A percentile compares a stretch with the other conserved stretches of the same genome.
Evolutionary conservation across 1,140 invertebrate genomes (phyloP).

Genomic region (Pteromalus puparum): DNA sequence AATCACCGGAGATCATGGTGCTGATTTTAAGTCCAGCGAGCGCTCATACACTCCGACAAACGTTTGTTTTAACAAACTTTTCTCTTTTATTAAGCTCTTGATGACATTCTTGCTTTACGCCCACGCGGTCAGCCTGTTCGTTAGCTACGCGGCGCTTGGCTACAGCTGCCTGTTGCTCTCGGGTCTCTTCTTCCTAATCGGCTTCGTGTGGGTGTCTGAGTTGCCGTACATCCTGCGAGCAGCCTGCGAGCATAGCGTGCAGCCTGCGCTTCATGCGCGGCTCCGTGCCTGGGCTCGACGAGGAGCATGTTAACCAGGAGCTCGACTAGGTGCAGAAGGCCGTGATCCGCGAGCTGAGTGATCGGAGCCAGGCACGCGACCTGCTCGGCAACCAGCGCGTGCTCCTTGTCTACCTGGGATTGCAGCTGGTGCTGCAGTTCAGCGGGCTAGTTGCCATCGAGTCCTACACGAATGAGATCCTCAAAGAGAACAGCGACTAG

Average conservation of each 20-base stretch:
- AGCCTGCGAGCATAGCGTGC: slow-evolving; percentile 72
- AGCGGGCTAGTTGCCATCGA: slow-evolving; percentile 82
- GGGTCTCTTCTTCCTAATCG: slow-evolving; percentile 77
- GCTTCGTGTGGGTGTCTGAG: slow-evolving; percentile 86
- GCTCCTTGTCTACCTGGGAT: slow-evolving; percentile 74
- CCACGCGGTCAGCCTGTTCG: slow-evolving; percentile 76
- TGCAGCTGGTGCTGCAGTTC: slow-evolving; percentile 79
- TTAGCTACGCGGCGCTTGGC: slow-evolving; percentile 74
- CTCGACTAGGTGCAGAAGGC: slow-evolving; percentile 69
- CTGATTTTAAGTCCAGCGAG: too few relatives aligned
- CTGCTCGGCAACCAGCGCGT: slow-evolving; percentile 74
- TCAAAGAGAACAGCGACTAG: too few relatives aligned
- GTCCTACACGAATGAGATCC: slow-evolving; percentile 82
- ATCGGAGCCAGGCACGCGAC: slow-evolving; percentile 68
- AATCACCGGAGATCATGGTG: too few relatives aligned
- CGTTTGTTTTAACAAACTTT: too few relatives aligned
- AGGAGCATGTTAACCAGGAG: slow-evolving; percentile 64
- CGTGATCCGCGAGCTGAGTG: slow-evolving; percentile 66
- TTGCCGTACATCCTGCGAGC: slow-evolving; percentile 76
- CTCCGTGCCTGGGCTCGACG: too few relatives aligned
- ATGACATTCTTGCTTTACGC: slow-evolving; percentile 80
- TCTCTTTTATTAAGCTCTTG: slow-evolving; percentile 81
- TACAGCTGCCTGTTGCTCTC: slow-evolving; percentile 74
- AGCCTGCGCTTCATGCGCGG: too few relatives aligned
- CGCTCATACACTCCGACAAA: too few relatives aligned